Evolutionary conservation across 2,888 invertebrate species (phyloP).

Genomic region (Agrotis puta): DNA sequence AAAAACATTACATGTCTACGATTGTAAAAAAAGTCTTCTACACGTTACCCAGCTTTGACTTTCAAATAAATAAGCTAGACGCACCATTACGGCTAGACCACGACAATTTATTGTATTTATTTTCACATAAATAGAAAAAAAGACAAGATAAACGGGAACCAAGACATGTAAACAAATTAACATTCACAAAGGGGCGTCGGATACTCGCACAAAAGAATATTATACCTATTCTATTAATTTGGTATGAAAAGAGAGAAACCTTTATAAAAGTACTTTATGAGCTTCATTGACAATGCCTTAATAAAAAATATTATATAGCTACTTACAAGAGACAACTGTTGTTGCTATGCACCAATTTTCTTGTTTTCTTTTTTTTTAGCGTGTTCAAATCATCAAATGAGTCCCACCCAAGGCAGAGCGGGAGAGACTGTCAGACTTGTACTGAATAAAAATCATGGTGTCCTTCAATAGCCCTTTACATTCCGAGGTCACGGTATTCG

Average conservation of each 20-base stretch:
- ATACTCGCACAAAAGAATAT: constrained; percentile 20
- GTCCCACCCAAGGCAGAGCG: too few species aligned
- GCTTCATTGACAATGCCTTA: constrained; percentile 1
- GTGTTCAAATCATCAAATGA: too few species aligned
- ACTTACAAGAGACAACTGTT: background rate
- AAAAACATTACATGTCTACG: too few species aligned
- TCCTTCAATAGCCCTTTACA: too few species aligned
- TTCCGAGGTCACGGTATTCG: too few species aligned
- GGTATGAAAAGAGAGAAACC: background rate
- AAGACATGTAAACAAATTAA: constrained; percentile 29
- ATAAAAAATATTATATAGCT: background rate
- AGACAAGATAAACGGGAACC: background rate
- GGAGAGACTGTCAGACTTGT: too few species aligned
- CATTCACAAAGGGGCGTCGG: background rate
- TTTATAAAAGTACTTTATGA: background rate
- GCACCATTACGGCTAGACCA: constrained; percentile 1
- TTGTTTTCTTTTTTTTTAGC: too few species aligned
- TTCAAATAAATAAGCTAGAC: background rate
- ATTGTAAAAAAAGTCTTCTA: too few species aligned
- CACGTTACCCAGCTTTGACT: background rate
- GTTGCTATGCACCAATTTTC: too few species aligned
- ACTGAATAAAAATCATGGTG: too few species aligned
- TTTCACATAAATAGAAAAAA: constrained; percentile 17
- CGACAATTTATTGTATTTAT: background rate
- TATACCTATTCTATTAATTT: constrained; percentile 9